phyloP scores from a whole-genome alignment of 2,888 invertebrate genomes.

The Habroteleia sp. region DNA sequence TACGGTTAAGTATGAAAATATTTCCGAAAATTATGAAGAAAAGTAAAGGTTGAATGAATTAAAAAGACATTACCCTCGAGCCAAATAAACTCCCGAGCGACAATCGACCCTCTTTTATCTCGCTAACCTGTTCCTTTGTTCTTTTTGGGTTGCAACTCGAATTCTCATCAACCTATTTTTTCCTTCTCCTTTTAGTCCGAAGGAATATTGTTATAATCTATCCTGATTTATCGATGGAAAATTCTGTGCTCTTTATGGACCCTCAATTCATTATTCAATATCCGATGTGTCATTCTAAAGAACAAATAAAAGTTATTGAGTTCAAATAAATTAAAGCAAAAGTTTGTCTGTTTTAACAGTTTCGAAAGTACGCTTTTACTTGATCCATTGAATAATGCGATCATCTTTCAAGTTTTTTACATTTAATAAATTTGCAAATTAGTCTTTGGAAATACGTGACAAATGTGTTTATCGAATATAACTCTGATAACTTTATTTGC shows the following conservation, averaged over 20 bases:
- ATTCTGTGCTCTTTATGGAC: conserved; percentile 55
- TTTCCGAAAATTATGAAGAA: conserved; percentile 49
- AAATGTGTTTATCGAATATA: conserved; percentile 15
- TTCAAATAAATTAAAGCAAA: conserved; percentile 59
- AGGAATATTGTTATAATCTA: conserved; percentile 58
- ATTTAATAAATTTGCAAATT: conserved; percentile 44
- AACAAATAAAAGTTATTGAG: conserved; percentile 62
- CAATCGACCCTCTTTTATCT: conserved; percentile 61
- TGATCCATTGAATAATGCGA: conserved; percentile 53
- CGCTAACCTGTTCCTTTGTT: conserved; percentile 53
- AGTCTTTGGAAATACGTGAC: conserved; percentile 25
- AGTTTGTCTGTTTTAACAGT: conserved; percentile 62
- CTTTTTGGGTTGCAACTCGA: conserved; percentile 55
- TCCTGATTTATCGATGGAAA: conserved; percentile 61
- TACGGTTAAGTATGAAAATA: conserved; percentile 47
- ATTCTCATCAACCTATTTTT: conserved; percentile 61
- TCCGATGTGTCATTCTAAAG: conserved; percentile 54
- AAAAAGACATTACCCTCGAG: conserved; percentile 59
- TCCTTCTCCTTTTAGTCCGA: conserved; percentile 16
- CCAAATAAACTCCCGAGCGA: conserved; percentile 57
- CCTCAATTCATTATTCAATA: conserved; percentile 63
- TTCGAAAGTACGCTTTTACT: conserved; percentile 51
- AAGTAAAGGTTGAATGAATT: conserved; percentile 57
- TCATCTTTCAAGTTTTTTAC: conserved; percentile 42
- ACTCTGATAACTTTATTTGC: neutral